These are phyloP conservation scores for Cynodonichthys magdalenae DNA, from an alignment of 2,797 vertebrate species.

Conservation along the genomic window DNA sequence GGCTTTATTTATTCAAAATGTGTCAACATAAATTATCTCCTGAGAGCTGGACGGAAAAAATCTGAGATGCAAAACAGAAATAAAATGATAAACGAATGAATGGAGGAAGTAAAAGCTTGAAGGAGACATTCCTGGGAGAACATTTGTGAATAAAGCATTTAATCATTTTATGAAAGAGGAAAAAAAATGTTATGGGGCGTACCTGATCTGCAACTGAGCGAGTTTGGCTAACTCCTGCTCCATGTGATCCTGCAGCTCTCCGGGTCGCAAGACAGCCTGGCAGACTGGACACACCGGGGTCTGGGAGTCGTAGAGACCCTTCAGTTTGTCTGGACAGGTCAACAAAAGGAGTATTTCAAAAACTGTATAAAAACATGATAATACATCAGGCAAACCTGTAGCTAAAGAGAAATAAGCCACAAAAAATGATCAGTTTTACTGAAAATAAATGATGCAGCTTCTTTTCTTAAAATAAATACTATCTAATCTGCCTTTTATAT, in stretches of 20 bases:
- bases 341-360: not conserved
- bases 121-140: not conserved
- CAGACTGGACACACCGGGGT: conserved; percentile 93
- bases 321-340: conserved; percentile 85
- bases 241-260: conserved; percentile 95
- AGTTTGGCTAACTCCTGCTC: conserved; percentile 92
- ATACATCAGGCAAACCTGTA: too few relatives aligned
- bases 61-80: conserved; percentile 14
- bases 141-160: not conserved
- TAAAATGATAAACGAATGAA: conserved; percentile 28
- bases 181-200: conserved; percentile 20
- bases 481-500: too few relatives aligned
- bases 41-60: conserved; percentile 28
- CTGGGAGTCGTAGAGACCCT: conserved; percentile 90
- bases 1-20: conserved; percentile 29
- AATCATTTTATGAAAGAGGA: not conserved
- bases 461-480: too few relatives aligned
- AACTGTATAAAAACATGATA: too few relatives aligned
- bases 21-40: conserved; percentile 55
- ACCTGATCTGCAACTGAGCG: conserved; percentile 91
- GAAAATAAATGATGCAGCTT: not conserved
- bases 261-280: conserved; percentile 88
- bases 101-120: conserved; percentile 2
- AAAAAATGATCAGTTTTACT: not conserved
- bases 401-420: not conserved